Base-by-base conservation (phyloP, 64 coral and sea anemone species). In the Montipora efflorescens region DNA sequence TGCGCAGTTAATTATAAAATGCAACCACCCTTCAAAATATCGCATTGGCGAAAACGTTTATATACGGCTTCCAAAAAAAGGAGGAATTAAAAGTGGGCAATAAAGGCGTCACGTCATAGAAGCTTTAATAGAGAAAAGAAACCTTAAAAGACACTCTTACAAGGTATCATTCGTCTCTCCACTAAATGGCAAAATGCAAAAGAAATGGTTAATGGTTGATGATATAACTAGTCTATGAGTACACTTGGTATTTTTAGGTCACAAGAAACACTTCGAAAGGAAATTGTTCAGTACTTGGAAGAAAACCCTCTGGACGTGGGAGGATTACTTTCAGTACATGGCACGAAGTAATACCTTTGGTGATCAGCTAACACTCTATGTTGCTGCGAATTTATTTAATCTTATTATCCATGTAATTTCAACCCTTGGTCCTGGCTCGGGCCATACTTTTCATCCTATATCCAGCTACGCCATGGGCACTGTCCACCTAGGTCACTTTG, bases 21-120 rank as follows among this genome's bases (percentile, higher is more conserved):
- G 21, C 4, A 4, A 89, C 45, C 86, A 78, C 11, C 87, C 68
- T 20, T 83, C 78, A 13, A 8, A 48, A 75, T 94, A 89, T 55
- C 48, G 3, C 13, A n/a, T 89, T 9, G 92, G 92, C 12, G 77
- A 94, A 50, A 94, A 76, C 5, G 86, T 94, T 22, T 89, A 89
- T 5, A 7, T 89, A 3, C 67, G 87, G 1, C 14, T 94, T 6
- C 50, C 70, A 59, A 48, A n/a, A 4, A 94, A 78, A 67, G 87
- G 78, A 18, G 44, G 67, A 47, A 8, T 50, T 21, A 79, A 80
- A 79, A 10, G 14, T 15, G 48, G 1, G 16, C 51, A 47, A 18
- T 89, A 89, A 15, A 89, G 13, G 92, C 78, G 0, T 8, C 75
- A 7, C 21, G 46, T 4, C 20, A 21, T 36, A 36, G 1, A 36